Evolutionary conservation across 2,797 vertebrate species (phyloP), one percentile per base, ranked within the genome.

Genomic region (Cuniculus paca): DNA sequence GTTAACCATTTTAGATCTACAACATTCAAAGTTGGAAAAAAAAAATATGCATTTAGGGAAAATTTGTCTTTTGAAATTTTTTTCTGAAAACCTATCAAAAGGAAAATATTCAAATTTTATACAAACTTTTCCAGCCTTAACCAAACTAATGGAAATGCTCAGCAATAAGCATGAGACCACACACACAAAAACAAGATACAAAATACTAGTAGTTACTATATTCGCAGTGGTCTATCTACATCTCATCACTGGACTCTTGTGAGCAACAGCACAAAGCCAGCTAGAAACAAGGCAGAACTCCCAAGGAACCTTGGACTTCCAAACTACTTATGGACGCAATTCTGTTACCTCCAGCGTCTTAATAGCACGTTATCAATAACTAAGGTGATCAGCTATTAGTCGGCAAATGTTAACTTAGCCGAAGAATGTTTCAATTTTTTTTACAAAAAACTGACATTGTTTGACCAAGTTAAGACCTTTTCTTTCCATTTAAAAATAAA

Each of bases 111-210:
- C 68, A 82, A 93, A 56, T 87, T 1, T 65, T 90, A 70, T 7
- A 82, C 48, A 93, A 87, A 93, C 12, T 70, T 84, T 90, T 92
- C 84, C 12, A 56, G 58, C 2, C n/a, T 82, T 92, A 87, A 45
- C 31, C 56, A 95, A 95, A 87, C 19, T 77, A 78, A 88, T 83
- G 42, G 79, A 96, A 91, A 90, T 77, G 19, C 26, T 78, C 39
- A 68, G 36, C 56, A 92, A 87, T 65, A 95, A 95, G 75, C 93
- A 80, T 2, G 20, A 90, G 45, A 96, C 72, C 52, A 45, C 14
- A 34, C n/a, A 87, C 31, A 95, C 14, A 84, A 74, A 96, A 96
- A 81, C n/a, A 89, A 93, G 24, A 17, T 78, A 78, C 12, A 85
- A 90, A 94, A 88, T 48, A 60, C 11, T 83, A 94, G 75, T 5